Conservation (phyloP, 2,797 vertebrate genomes). For the Linurgus olivaceus region DNA sequence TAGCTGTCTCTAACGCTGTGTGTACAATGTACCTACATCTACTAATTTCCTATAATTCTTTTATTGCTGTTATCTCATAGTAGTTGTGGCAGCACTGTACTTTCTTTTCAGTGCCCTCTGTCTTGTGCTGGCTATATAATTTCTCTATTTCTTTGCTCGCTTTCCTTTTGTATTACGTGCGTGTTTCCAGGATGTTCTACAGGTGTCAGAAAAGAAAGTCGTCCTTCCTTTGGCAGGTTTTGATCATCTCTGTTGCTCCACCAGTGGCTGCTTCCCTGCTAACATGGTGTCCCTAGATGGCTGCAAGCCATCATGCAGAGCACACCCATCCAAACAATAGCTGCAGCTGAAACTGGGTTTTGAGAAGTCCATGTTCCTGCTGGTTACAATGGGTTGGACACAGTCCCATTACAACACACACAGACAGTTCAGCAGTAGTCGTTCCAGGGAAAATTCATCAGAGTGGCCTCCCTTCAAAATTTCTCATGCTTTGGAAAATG, state of each 20-base stretch:
- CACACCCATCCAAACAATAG: not conserved
- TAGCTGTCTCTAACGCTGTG: not conserved
- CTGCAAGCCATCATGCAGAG: not conserved
- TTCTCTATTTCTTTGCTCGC: not conserved
- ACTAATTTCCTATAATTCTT: not conserved
- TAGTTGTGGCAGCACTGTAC: not conserved
- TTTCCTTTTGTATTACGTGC: not conserved
- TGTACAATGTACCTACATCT: not conserved
- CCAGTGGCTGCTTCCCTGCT: not conserved
- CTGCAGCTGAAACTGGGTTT: not conserved
- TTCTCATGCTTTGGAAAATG: not conserved
- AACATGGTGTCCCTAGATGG: not conserved
- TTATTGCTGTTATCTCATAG: not conserved
- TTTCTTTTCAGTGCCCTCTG: not conserved
- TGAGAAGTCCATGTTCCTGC: not conserved
- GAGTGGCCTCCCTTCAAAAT: not conserved
- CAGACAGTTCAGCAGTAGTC: not conserved
- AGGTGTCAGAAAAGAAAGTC: not conserved
- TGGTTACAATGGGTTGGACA: not conserved
- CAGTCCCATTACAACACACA: not conserved
- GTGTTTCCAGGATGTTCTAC: not conserved
- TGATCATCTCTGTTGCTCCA: not conserved
- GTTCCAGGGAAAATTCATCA: not conserved
- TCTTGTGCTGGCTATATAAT: not conserved
- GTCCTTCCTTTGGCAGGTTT: not conserved